Evolutionary conservation across 2,797 vertebrate species (phyloP).

Genomic region (Caiman crocodilus): DNA sequence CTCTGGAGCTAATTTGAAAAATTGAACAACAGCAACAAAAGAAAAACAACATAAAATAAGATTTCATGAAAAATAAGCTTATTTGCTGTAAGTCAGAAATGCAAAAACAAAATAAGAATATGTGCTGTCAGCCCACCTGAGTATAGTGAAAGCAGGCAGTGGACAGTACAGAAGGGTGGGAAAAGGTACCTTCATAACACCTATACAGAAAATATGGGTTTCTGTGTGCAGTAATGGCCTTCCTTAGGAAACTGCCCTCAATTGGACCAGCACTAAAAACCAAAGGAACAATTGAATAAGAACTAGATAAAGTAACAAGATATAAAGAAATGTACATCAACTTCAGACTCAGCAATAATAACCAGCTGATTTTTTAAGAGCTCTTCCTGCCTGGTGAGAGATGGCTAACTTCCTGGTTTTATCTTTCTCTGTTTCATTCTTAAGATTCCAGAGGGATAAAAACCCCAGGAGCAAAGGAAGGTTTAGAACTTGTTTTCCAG

Average conservation of each 20-base stretch:
- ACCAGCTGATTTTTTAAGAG: neutral
- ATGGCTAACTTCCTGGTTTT: neutral
- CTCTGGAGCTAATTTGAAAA: too few species aligned
- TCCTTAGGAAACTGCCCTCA: neutral
- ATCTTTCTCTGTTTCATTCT: neutral
- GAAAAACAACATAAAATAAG: too few species aligned
- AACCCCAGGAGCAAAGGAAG: neutral
- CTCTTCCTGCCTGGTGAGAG: neutral
- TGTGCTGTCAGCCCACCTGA: too few species aligned
- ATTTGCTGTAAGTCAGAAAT: too few species aligned
- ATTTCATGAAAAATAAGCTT: too few species aligned
- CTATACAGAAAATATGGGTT: neutral
- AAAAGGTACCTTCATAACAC: neutral
- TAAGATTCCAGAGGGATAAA: neutral
- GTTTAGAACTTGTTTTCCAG: constrained; percentile 1
- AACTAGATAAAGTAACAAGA: neutral
- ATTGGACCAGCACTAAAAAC: neutral
- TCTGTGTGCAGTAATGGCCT: neutral
- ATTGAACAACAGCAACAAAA: too few species aligned
- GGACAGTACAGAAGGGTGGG: neutral
- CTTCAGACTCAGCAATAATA: neutral
- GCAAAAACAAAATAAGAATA: too few species aligned
- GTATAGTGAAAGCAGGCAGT: too few species aligned
- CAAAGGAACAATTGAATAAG: neutral
- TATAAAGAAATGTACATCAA: neutral